A percentile compares a stretch with the other conserved stretches of the same genome.
Evolutionary conservation across 30 jellyfish, hydroid and myxozoan genomes (phyloP).

Genomic region (Mastigias papua): DNA sequence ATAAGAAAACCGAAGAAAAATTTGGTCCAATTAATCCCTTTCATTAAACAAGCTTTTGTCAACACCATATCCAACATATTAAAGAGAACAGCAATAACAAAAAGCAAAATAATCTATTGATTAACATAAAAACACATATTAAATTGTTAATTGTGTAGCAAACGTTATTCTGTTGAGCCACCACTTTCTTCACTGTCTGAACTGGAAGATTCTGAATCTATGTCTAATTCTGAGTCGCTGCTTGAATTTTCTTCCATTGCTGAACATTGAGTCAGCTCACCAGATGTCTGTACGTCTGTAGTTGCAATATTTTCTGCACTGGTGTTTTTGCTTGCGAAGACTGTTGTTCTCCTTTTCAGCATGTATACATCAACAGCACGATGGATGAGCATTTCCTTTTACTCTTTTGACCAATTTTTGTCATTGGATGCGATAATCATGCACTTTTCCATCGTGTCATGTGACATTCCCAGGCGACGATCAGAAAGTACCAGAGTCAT

Average conservation of each 20-base stretch:
- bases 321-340: slow-evolving; percentile 11
- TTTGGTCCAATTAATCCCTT: neutral
- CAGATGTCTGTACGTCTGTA: neutral
- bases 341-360: slow-evolving; percentile 23
- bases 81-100: neutral
- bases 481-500: slow-evolving; percentile 16
- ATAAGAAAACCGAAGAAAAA: neutral
- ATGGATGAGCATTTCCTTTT: slow-evolving; percentile 22
- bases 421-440: slow-evolving; percentile 25
- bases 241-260: slow-evolving; percentile 29
- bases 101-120: neutral
- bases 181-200: slow-evolving; percentile 44
- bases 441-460: slow-evolving; percentile 41
- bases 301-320: slow-evolving; percentile 1
- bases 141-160: neutral
- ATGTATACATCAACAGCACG: slow-evolving; percentile 23
- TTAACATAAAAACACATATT: neutral
- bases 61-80: neutral
- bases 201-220: slow-evolving; percentile 32
- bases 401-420: slow-evolving; percentile 4
- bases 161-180: slow-evolving; percentile 27
- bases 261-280: slow-evolving; percentile 24
- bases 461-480: slow-evolving; percentile 16
- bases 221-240: slow-evolving; percentile 27
- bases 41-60: slow-evolving; percentile 5